Evolutionary conservation across 1,140 invertebrate genomes (phyloP), one percentile per base, ranked within the genome.

Genomic region (Gonatopus flavifemur): DNA sequence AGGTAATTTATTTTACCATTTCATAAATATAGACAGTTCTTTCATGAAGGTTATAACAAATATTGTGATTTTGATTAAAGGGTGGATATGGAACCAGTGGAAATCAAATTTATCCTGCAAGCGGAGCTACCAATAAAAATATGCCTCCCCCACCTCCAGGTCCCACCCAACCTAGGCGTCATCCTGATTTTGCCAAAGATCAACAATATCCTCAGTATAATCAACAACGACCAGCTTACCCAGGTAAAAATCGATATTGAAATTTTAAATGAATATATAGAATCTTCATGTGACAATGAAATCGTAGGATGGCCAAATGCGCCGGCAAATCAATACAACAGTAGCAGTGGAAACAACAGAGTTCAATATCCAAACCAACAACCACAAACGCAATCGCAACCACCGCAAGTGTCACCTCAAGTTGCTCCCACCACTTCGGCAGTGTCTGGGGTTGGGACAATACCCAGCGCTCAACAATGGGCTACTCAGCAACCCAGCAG

Each of bases 171-270:
- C 88, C 89, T 19, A 82, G 89, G 41, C 78, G 90, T 62, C 90
- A 91, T 80, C 90, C 89, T 33, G 90, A 92, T 76, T 93, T 93
- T 81, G 84, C 88, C 60, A 90, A 89, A 80, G 89, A 91, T 68
- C 83, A 86, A 57, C 84, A 83, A 55, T 86, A 84, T 74, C 79
- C 82, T 51, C 78, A 79, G 19, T 84, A 83, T 68, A 80, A 79
- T 68, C 82, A 84, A 55, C 83, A 81, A 65, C 74, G 84, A 60
- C 79, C 83, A 43, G 77, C 70, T 33, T 79, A 77, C 66, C 64
- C 73, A 63, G 74, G 74, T 76, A 66, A 63, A 39, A 32, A 21
- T 12, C 43, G 9, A 30, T 6, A 21, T 19, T 3, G 45, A 28
- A 25, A 12, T 49, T 7, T 16, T 9, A 18, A n/a, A 12, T 18